Percentiles rank a stretch among this genome's conserved stretches.
Conservation (phyloP, 2,113 vertebrate genomes). For the Brienomyrus brachyistius region DNA sequence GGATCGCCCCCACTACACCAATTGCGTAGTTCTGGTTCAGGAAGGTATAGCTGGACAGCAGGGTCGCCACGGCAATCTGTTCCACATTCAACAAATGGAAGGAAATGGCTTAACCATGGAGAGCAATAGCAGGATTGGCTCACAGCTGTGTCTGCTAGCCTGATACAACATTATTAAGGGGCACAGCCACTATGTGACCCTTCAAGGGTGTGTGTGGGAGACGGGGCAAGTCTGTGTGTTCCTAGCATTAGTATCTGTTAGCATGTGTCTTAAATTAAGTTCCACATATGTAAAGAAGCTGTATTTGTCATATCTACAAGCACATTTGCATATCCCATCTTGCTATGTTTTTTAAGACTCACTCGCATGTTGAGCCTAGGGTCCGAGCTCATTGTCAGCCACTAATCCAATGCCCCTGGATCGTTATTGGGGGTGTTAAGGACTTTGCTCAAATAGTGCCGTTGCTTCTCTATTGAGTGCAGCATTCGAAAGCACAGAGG, state of each 20-base stretch:
- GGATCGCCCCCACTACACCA: not conserved
- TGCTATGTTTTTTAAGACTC: too few species aligned
- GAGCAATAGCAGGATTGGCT: not conserved
- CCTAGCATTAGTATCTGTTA: not conserved
- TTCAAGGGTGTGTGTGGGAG: not conserved
- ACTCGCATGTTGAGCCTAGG: too few species aligned
- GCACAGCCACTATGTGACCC: not conserved
- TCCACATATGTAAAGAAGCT: not conserved
- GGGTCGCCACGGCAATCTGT: conserved; percentile 76
- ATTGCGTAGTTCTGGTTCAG: conserved; percentile 33
- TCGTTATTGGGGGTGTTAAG: not conserved
- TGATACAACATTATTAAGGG: not conserved
- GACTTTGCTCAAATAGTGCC: not conserved
- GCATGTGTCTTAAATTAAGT: not conserved
- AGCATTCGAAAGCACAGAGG: not conserved
- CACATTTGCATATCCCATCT: too few species aligned
- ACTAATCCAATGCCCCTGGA: not conserved
- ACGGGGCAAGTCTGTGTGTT: not conserved
- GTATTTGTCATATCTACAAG: too few species aligned
- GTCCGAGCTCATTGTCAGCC: not conserved
- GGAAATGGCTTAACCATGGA: not conserved
- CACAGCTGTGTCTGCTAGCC: not conserved
- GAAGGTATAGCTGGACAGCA: conserved; percentile 62
- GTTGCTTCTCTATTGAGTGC: not conserved
- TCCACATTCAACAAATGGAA: not conserved